phyloP scores from a whole-genome alignment of 2,113 vertebrate species.

The Mormyrus iriodes region DNA sequence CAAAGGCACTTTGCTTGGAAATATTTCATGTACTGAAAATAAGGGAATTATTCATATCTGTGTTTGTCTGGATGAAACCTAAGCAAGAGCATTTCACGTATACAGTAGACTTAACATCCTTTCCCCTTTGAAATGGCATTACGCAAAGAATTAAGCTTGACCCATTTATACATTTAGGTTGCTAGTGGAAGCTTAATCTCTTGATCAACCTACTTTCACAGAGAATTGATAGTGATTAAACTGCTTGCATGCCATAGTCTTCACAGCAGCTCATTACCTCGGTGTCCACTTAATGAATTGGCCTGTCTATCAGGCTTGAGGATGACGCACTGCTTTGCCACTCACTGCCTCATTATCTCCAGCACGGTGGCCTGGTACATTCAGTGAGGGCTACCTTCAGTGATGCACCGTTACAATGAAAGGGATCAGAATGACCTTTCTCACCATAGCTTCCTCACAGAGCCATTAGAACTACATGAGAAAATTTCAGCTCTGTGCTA shows the following conservation, averaged over 20 bases:
- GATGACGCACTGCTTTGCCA: background rate
- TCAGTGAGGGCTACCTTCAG: background rate
- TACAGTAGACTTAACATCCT: background rate
- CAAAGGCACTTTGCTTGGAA: background rate
- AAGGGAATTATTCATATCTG: background rate
- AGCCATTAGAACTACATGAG: background rate
- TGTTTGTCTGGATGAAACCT: background rate
- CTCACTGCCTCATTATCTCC: background rate
- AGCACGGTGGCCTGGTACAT: background rate
- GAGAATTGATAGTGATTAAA: background rate
- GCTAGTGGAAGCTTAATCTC: background rate
- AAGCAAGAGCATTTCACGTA: background rate
- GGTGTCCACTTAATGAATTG: background rate
- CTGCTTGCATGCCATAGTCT: conserved; percentile 1
- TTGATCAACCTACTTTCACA: background rate
- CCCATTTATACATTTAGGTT: background rate
- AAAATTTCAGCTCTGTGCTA: background rate
- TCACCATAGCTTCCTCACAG: background rate
- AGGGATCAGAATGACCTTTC: background rate
- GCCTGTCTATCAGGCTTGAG: background rate
- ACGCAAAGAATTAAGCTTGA: background rate
- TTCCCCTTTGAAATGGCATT: background rate
- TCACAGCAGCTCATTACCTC: background rate
- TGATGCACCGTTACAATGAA: background rate
- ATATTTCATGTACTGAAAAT: background rate